Evolutionary conservation across 2,888 invertebrate genomes (phyloP).

Genomic region (Drosophila incognita): DNA sequence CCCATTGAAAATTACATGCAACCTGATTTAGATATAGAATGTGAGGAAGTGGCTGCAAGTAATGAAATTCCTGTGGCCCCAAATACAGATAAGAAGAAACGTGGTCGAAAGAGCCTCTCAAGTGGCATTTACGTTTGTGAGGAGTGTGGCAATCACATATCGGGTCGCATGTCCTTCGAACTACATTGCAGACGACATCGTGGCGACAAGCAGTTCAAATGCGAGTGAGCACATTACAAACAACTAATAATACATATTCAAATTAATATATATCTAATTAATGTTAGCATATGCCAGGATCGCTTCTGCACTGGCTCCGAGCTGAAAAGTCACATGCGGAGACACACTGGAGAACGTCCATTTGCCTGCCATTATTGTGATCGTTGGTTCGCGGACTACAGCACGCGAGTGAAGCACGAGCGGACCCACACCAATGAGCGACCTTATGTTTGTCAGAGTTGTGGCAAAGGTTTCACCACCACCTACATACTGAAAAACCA

Average conservation of each 20-base stretch:
- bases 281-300: slow-evolving; percentile 50
- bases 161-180: slow-evolving; percentile 67
- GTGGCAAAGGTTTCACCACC: slow-evolving; percentile 75
- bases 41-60: slow-evolving; percentile 17
- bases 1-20: slow-evolving; percentile 5
- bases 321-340: slow-evolving; percentile 69
- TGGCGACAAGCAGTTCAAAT: slow-evolving; percentile 65
- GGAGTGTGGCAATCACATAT: slow-evolving; percentile 67
- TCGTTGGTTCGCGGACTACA: slow-evolving; percentile 68
- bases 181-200: slow-evolving; percentile 72
- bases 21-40: slow-evolving; percentile 23
- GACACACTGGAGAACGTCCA: slow-evolving; percentile 71
- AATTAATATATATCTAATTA: neutral
- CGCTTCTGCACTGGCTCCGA: slow-evolving; percentile 70
- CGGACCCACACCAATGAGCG: slow-evolving; percentile 80
- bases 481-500: slow-evolving; percentile 71
- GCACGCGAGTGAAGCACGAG: slow-evolving; percentile 71
- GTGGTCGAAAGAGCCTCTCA: slow-evolving; percentile 35
- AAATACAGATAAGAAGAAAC: slow-evolving; percentile 24
- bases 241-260: neutral
- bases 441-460: slow-evolving; percentile 66
- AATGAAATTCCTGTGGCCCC: slow-evolving; percentile 18
- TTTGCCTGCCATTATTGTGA: slow-evolving; percentile 69
- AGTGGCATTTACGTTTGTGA: slow-evolving; percentile 57
- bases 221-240: slow-evolving; percentile 57